Conservation (phyloP, 2,888 invertebrate species). For the Heliothis peltigera region DNA sequence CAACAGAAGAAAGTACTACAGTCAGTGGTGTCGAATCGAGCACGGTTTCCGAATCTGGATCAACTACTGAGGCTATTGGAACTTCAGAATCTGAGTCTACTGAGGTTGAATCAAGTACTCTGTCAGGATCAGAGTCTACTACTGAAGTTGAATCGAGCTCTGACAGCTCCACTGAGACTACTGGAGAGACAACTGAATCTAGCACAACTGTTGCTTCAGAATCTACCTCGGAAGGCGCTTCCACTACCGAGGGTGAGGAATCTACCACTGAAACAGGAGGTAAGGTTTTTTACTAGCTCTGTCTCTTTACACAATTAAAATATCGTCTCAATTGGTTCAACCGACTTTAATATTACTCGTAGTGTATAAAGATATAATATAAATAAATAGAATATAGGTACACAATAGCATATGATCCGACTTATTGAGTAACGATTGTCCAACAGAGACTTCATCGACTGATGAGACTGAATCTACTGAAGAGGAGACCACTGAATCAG, state of each 20-base stretch:
- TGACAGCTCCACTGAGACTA: conserved; percentile 14
- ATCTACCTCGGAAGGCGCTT: conserved; percentile 34
- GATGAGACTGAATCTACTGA: conserved; percentile 18
- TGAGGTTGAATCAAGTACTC: conserved; percentile 19
- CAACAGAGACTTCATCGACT: conserved; percentile 24
- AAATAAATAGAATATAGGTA: too few relatives aligned
- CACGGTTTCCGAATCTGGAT: conserved; percentile 10
- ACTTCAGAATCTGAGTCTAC: conserved; percentile 8
- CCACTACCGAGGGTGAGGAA: conserved; percentile 35
- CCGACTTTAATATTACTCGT: too few relatives aligned
- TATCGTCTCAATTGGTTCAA: too few relatives aligned
- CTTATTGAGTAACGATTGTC: not conserved
- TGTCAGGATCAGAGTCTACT: conserved; percentile 12
- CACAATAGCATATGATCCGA: too few relatives aligned
- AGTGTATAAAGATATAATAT: too few relatives aligned
- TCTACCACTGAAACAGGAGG: conserved; percentile 30
- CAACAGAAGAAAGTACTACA: not conserved
- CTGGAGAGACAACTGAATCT: conserved; percentile 7
- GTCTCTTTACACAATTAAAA: too few relatives aligned
- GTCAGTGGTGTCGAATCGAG: conserved; percentile 6
- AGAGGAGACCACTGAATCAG: conserved; percentile 23
- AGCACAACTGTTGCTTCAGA: conserved; percentile 18
- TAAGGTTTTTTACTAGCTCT: not conserved
- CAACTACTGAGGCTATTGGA: conserved; percentile 13
- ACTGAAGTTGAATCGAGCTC: conserved; percentile 24